Base-by-base conservation (phyloP, 2,797 vertebrate genomes). In the Otolemur crassicaudatus region DNA sequence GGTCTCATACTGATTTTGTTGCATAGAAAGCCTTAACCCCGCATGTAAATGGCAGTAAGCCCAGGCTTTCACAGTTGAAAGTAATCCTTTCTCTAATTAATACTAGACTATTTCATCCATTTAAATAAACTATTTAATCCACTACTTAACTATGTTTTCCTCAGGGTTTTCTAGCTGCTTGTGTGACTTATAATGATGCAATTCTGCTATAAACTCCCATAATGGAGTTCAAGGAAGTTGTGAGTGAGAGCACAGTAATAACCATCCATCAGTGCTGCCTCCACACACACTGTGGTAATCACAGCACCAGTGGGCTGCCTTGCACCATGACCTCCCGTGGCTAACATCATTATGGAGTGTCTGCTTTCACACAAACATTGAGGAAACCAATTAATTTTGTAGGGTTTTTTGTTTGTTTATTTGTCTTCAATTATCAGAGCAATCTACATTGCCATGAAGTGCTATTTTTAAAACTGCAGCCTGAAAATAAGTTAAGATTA, bases 211-310 rank as follows among this genome's bases (percentile, higher is more conserved):
- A 95, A 97, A 97, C 90, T 97, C 97, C 95, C 40, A 91, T 94
- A 93, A 92, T 93, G 91, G 72, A 96, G 37, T 94, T 98, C 92
- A 95, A 63, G 98, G 91, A 97, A 97, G 37, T 88, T 96, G 14
- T 91, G 83, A 98, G 56, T 87, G 94, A 97, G 97, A 97, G 61
- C 69, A 91, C 69, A 97, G 22, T 85, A 97, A 96, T 69, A 86
- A 86, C n/a, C 90, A 43, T 95, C 61, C 90, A 93, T 96, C 95
- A 97, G 73, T 85, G 65, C 84, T 83, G 89, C n/a, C 84, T 91
- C n/a, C 91, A 81, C 34, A 40, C 81, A 92, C 34, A 69, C 23
- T 96, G 94, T 94, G 90, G 34, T 83, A 72, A 49, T 97, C 94
- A 73, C 97, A 93, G 60, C 76, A 80, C 29, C 73, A 96, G 22